Base-by-base conservation (phyloP, 2,888 invertebrate species). In the Agapostemon virescens region DNA sequence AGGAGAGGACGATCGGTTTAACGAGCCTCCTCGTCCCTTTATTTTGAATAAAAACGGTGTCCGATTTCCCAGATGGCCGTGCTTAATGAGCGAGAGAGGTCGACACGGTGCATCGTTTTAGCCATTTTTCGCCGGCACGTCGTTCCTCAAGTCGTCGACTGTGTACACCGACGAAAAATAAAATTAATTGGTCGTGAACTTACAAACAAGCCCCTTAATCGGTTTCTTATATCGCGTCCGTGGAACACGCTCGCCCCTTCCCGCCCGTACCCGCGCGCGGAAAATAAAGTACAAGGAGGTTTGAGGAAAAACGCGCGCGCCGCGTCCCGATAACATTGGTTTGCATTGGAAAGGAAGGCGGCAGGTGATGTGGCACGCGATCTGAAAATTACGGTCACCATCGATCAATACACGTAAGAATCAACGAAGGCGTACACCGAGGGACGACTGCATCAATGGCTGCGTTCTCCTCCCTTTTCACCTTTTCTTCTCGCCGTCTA, bases 281-380 rank as follows among this genome's bases (percentile, higher is more conserved):
- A 74, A 66, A 85, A 77, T 75, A 76, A 74, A 64, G 69, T 69
- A 67, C 30, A 69, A 76, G 20, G 33, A 13, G 33, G 72, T 86
- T 84, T 82, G 80, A 82, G 83, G 75, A 86, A 87, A 86, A 86
- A 83, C 74, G 68, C 74, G 68, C 74, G 38, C 20, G 63, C 63
- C 42, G 77, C 74, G 72, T 83, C 58, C 78, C 82, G 86, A 83
- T 83, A 86, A 83, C 77, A 81, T 77, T 84, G 80, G 80, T 82
- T 86, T 78, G 79, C 81, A 79, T 63, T 82, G 81, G 77, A 83
- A 82, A 79, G 77, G 83, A 83, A 87, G 83, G 84, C 81, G 84
- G 79, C 83, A 77, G 84, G 79, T 79, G 87, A 85, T 77, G 79
- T 75, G 85, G 81, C 88, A 87, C 87, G 85, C 87, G 88, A 87